Base-by-base conservation (phyloP, 2,888 invertebrate genomes). In the Leucoptera coffeella region DNA sequence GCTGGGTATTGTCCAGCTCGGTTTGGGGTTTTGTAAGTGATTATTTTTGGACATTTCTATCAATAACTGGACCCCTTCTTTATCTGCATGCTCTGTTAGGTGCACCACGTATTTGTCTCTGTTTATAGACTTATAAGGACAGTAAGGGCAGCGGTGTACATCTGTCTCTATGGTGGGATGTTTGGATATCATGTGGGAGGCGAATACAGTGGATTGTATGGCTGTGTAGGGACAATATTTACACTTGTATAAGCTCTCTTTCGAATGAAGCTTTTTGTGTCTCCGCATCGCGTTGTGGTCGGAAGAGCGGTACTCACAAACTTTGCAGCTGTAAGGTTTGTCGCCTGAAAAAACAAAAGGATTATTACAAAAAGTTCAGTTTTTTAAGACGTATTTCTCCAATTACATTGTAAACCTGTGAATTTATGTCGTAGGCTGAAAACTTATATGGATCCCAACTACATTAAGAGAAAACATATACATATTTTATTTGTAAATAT, bases 211-310 rank as follows among this genome's bases (percentile, higher is more conserved):
- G 29, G 87, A 85, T 50, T 88, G 86, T 36, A 91, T 89, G 38
- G 84, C 80, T 8, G 79, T 78, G 51, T 88, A 90, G 1, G 80
- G 72, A 43, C 91, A 91, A 43, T 80, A 77, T 23, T 80, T 78
- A 45, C 91, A 91, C 37, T 79, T 77, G 54, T 91, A 91, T 1
- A 78, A 77, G 39, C 78, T 80, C 25, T 80, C 75, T 10, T 85
- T 85, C 4, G 82, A 77, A 50, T 91, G 90, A 8, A 77, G 71
- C 56, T 81, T 78, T 40, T 82, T 81, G 53, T 91, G 91, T 2
- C 89, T 73, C 13, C 89, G 67, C 35, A 89, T 64, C 1, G 88
- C 80, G 50, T 89, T 90, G 54, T 88, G 88, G 47, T 90, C 89
- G 3, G 81, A 75, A 4, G 85, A 79, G 21, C 77, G 62, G 48